A percentile compares a stretch with the other conserved stretches of the same genome.
Conservation (phyloP, 2,797 vertebrate species). For the Lithobates pipiens region DNA sequence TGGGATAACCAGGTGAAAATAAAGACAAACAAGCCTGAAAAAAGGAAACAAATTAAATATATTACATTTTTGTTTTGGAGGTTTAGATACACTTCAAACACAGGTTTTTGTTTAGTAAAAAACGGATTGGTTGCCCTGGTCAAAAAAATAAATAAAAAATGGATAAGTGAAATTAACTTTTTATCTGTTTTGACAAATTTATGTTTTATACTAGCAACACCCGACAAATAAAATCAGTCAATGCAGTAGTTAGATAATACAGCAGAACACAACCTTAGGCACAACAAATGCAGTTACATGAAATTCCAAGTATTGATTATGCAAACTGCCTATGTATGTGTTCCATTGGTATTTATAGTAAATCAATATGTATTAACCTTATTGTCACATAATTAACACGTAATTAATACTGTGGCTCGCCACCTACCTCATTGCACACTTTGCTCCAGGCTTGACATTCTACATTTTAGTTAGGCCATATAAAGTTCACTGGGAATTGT, state of each 20-base stretch:
- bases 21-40: neutral
- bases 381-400: neutral
- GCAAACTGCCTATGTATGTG: neutral
- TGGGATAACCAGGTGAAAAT: no score
- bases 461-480: constrained; percentile 8
- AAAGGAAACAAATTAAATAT: neutral
- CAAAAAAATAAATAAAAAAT: neutral
- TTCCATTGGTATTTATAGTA: constrained; percentile 25
- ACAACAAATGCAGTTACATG: neutral
- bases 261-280: neutral
- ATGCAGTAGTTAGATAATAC: neutral
- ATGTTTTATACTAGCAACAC: neutral
- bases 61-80: neutral
- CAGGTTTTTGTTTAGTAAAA: neutral
- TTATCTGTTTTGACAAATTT: no score
- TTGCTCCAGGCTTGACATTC: constrained; percentile 24
- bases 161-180: no score
- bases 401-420: neutral
- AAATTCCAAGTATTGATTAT: constrained; percentile 16
- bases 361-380: constrained; percentile 14
- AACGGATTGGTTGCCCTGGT: no score
- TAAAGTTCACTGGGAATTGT: constrained; percentile 47
- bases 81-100: neutral
- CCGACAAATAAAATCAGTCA: neutral
- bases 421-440: constrained; percentile 14